A percentile compares a stretch with the other conserved stretches of the same genome.
Conservation (phyloP, 2,113 vertebrate species). For the Saccopteryx leptura region DNA sequence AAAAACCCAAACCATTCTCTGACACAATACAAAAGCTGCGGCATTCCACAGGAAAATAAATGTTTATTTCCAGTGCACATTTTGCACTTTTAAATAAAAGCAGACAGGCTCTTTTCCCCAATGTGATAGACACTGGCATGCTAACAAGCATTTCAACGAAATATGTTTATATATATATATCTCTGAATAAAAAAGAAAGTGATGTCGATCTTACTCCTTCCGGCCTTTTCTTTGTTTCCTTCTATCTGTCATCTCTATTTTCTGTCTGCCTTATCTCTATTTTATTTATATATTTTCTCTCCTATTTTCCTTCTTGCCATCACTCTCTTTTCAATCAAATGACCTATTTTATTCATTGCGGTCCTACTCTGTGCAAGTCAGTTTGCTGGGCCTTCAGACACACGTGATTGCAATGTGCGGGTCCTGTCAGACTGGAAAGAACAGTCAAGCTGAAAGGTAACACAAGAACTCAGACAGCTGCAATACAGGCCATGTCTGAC, state of each 20-base stretch:
- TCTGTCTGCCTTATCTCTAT: not conserved
- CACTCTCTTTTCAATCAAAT: slow-evolving; percentile 15
- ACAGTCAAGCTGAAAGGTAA: not conserved
- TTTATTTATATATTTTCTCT: not conserved
- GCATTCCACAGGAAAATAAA: slow-evolving; percentile 63
- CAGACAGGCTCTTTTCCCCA: slow-evolving; percentile 26
- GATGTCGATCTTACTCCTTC: not conserved
- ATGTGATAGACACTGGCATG: not conserved
- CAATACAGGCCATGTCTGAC: not conserved
- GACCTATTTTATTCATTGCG: not conserved
- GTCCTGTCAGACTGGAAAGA: not conserved
- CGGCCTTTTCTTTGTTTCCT: not conserved
- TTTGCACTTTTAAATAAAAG: slow-evolving; percentile 70
- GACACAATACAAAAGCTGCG: slow-evolving; percentile 57
- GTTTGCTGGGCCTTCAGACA: not conserved
- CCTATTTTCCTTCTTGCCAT: slow-evolving; percentile 16
- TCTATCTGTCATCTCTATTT: not conserved
- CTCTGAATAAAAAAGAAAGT: slow-evolving; percentile 16
- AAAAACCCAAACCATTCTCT: slow-evolving; percentile 56
- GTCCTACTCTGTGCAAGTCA: not conserved
- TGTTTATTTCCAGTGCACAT: slow-evolving; percentile 65
- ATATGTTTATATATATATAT: not conserved
- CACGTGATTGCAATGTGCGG: not conserved
- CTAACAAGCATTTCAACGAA: slow-evolving; percentile 24
- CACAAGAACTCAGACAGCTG: not conserved